Percentiles rank a stretch among this genome's conserved stretches.
Evolutionary conservation across 2,797 vertebrate species (phyloP).

Genomic region (Sciurus vulgaris): DNA sequence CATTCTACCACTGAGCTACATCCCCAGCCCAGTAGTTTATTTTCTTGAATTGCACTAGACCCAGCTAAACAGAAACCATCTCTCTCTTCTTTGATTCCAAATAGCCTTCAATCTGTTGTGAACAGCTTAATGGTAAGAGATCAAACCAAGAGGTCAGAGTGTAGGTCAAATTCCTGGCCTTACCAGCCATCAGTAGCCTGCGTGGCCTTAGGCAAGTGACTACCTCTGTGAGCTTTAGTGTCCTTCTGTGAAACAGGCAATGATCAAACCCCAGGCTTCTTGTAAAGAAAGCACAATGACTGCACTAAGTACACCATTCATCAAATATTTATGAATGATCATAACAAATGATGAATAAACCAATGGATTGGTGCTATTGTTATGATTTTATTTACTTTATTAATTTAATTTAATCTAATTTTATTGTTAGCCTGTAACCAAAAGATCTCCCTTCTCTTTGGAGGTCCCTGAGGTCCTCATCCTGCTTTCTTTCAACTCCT

Average conservation of each 20-base stretch:
- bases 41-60: background rate
- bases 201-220: background rate
- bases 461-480: background rate
- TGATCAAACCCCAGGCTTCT: background rate
- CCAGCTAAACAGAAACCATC: background rate
- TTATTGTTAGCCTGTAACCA: background rate
- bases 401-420: background rate
- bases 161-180: background rate
- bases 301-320: background rate
- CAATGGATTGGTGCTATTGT: background rate
- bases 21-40: background rate
- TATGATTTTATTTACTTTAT: background rate
- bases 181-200: background rate
- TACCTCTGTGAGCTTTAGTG: background rate
- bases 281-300: background rate
- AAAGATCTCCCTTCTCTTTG: background rate
- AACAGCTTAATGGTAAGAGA: background rate
- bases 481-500: background rate
- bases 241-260: background rate
- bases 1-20: too few relatives aligned
- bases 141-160: background rate
- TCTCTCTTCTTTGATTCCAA: background rate
- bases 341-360: background rate
- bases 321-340: background rate
- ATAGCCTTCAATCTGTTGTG: background rate